Percentiles rank a stretch among this genome's conserved stretches.
Evolutionary conservation across 1,140 invertebrate species (phyloP).

Genomic region (Zophobas morio): DNA sequence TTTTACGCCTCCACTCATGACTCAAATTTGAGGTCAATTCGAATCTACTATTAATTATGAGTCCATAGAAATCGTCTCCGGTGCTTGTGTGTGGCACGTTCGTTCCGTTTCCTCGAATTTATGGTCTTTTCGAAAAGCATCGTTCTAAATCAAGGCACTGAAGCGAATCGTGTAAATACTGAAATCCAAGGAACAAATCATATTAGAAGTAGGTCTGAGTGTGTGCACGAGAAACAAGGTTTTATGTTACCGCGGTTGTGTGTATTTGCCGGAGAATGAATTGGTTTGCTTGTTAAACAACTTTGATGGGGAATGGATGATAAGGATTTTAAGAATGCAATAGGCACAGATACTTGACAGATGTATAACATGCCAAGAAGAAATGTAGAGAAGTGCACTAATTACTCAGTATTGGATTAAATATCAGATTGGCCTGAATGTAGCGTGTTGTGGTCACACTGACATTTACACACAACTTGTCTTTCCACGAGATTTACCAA

Average conservation of each 20-base stretch:
- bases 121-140: slow-evolving; percentile 4
- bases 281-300: slow-evolving; percentile 15
- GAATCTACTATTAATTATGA: not conserved
- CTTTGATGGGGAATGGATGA: slow-evolving; percentile 5
- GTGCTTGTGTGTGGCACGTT: not conserved
- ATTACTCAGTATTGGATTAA: too few relatives aligned
- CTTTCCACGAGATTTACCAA: too few relatives aligned
- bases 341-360: slow-evolving; percentile 2
- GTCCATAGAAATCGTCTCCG: not conserved
- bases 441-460: too few relatives aligned
- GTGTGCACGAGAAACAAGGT: slow-evolving; percentile 13
- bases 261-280: not conserved
- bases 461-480: too few relatives aligned
- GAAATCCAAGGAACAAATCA: slow-evolving; percentile 14
- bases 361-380: not conserved
- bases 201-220: slow-evolving; percentile 8
- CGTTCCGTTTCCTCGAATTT: slow-evolving; percentile 9
- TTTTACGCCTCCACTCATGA: not conserved
- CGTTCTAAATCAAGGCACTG: slow-evolving; percentile 26
- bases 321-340: slow-evolving; percentile 7
- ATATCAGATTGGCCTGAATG: too few relatives aligned
- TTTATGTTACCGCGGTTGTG: not conserved
- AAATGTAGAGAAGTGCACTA: not conserved
- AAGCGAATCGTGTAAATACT: slow-evolving; percentile 14
- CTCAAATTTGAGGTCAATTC: not conserved